Percentiles rank a stretch among this genome's conserved stretches.
phyloP scores from a whole-genome alignment of 2,113 vertebrate species.

The Macquaria ambigua region DNA sequence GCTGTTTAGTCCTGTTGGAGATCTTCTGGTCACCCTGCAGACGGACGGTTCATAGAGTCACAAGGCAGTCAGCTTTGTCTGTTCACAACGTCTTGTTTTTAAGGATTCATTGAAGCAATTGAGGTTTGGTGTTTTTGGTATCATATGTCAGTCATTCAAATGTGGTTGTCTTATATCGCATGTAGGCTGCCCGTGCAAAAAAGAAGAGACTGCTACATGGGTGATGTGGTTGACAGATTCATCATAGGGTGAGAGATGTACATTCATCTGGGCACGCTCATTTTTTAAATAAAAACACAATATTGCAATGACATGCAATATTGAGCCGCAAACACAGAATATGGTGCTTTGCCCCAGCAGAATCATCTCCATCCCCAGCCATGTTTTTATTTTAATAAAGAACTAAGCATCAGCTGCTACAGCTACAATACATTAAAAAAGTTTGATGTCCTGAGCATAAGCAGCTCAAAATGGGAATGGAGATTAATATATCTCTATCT shows the following conservation, averaged over 20 bases:
- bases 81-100: background rate
- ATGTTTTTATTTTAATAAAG: background rate
- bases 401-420: background rate
- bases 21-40: background rate
- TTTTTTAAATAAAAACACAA: too few relatives aligned
- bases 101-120: background rate
- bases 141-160: background rate
- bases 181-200: background rate
- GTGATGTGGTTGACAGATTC: background rate
- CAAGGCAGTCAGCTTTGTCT: background rate
- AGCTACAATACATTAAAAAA: background rate
- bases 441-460: background rate
- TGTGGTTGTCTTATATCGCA: background rate
- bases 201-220: background rate
- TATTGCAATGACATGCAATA: background rate
- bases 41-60: constrained; percentile 7
- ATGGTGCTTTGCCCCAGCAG: background rate
- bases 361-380: background rate
- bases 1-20: background rate
- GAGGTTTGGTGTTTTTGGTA: background rate
- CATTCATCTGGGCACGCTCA: background rate
- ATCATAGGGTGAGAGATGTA: background rate
- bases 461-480: background rate
- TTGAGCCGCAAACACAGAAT: background rate
- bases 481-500: background rate